phyloP scores from a whole-genome alignment of 2,113 vertebrate genomes.

The Equus przewalskii region DNA sequence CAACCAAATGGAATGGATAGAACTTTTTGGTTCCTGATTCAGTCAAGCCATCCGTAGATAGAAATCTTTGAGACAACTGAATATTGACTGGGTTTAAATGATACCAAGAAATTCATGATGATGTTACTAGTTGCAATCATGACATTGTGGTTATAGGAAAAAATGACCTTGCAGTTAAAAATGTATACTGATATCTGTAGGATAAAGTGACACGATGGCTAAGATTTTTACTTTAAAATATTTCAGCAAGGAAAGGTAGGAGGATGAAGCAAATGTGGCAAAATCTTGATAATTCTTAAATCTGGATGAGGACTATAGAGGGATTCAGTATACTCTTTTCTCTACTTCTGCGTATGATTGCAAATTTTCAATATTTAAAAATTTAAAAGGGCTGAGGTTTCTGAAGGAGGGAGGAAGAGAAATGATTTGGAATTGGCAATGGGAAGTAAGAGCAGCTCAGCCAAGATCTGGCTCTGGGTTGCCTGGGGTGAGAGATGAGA shows the following conservation, averaged over 20 bases:
- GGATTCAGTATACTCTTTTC: background rate
- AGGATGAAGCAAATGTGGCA: background rate
- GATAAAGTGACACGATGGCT: background rate
- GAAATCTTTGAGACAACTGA: background rate
- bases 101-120: background rate
- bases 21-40: background rate
- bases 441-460: background rate
- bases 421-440: background rate
- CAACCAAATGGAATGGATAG: background rate
- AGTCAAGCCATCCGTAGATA: background rate
- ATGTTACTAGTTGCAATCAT: background rate
- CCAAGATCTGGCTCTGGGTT: background rate
- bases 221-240: constrained; percentile 26
- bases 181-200: background rate
- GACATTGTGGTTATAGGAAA: background rate
- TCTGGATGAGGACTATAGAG: background rate
- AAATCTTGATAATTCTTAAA: constrained; percentile 11
- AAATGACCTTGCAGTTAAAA: background rate
- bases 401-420: constrained; percentile 2
- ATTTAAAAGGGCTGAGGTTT: background rate
- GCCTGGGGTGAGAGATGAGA: background rate
- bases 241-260: background rate
- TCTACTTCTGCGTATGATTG: background rate
- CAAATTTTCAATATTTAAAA: background rate
- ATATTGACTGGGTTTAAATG: background rate